Conservation (phyloP, 2,797 vertebrate species). For the Centropyge bicolor region DNA sequence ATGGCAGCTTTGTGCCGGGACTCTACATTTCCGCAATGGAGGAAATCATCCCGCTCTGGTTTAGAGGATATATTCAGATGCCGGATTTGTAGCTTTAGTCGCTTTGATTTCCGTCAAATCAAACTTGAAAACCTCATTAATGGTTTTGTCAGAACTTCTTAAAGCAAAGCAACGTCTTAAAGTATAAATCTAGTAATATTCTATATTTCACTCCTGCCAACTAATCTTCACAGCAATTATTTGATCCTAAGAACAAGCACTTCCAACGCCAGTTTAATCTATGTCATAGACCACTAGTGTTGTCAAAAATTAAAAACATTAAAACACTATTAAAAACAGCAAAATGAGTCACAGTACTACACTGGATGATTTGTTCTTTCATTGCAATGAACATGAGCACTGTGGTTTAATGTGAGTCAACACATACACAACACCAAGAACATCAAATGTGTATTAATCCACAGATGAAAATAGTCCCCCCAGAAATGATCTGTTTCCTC, state of each 20-base stretch:
- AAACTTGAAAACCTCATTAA: constrained; percentile 5
- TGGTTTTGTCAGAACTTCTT: constrained; percentile 7
- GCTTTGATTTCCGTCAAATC: constrained; percentile 13
- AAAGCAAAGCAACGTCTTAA: neutral
- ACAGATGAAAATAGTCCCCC: constrained; percentile 12
- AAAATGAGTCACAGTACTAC: neutral
- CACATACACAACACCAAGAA: neutral
- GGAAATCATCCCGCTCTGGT: constrained; percentile 24
- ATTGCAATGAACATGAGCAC: neutral
- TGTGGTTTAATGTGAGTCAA: neutral
- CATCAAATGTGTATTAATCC: neutral
- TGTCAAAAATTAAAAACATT: neutral
- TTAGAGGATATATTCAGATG: constrained; percentile 18
- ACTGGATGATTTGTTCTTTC: neutral
- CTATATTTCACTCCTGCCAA: neutral
- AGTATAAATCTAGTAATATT: neutral
- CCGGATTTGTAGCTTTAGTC: neutral
- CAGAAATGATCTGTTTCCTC: neutral
- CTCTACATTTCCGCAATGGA: constrained; percentile 39
- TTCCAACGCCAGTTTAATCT: neutral
- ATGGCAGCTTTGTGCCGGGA: constrained; percentile 57
- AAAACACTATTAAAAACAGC: neutral
- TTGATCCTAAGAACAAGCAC: neutral
- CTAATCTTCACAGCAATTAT: neutral
- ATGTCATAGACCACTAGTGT: neutral